Evolutionary conservation across 2,113 vertebrate genomes (phyloP), one percentile per base, ranked within the genome.

Genomic region (Pangasianodon hypophthalmus): DNA sequence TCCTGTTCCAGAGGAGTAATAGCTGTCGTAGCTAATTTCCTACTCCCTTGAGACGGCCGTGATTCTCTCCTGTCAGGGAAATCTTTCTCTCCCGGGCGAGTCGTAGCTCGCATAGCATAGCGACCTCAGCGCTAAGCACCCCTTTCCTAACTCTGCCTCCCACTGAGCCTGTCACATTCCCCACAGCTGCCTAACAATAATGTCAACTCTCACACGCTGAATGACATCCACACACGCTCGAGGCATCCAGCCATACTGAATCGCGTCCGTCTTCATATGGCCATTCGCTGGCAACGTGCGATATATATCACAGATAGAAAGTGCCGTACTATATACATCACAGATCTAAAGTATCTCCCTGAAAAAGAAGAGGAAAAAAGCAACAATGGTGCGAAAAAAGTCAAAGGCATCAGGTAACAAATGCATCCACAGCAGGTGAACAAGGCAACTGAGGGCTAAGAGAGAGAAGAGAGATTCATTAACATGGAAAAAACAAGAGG

Each of bases 401-500:
- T 94, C 94, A 95, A 95, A 94, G 94, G 93, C 91, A 92, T 91
- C 93, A 92, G 88, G 84, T 95, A 95, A 95, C 94, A 94, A 95
- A 95, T 52, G 60, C 29, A 83, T 8, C 87, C 80, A 60, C 89
- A 92, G 87, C 91, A 89, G 89, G 91, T 87, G 85, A 89, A 86
- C 80, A 84, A 87, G 81, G 84, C 85, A 92, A 91, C 84, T 54
- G 82, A 88, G 69, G 88, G 56, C 79, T 86, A 94, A 94, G 94
- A 93, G 93, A 92, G 92, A 69, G 58, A 87, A 90, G 44, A 77
- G 92, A 92, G 94, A 96, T 94, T 95, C 92, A 96, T 96, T 96
- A 95, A 96, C 93, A 96, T 95, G 94, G 90, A 91, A 85, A 91
- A 94, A 94, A 95, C 95, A 94, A 95, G 95, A 95, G 93, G 92